These are phyloP conservation scores for Synergus itoensis DNA, from an alignment of 2,888 invertebrate species.

Conservation along the genomic window DNA sequence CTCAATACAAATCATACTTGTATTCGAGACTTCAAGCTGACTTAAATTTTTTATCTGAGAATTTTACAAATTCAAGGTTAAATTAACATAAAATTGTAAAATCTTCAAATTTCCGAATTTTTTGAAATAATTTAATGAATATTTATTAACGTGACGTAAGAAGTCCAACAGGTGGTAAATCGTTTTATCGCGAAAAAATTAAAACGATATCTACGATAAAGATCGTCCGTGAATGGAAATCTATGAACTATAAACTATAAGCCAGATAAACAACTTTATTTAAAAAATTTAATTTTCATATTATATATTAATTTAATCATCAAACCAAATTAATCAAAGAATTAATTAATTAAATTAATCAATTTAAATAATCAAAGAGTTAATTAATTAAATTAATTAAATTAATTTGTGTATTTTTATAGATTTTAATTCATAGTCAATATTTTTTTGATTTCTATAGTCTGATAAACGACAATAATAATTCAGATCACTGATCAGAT, in stretches of 20 bases:
- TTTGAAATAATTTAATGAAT: conserved; percentile 57
- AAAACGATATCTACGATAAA: conserved; percentile 64
- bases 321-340: no score
- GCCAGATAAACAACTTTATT: no score
- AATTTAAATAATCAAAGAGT: no score
- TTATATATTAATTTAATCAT: no score
- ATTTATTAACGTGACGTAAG: conserved; percentile 65
- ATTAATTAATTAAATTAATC: no score
- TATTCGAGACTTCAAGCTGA: conserved; percentile 77
- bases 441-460: no score
- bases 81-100: conserved; percentile 37
- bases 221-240: not conserved
- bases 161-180: conserved; percentile 35
- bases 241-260: not conserved
- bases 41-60: conserved; percentile 72
- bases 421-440: no score
- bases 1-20: conserved; percentile 56
- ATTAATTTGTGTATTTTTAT: no score
- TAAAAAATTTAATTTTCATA: no score
- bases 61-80: conserved; percentile 72
- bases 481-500: not conserved
- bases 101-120: conserved; percentile 50
- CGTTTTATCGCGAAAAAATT: conserved; percentile 61
- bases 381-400: no score
- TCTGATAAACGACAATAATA: no score